Conservation (phyloP, 1,140 invertebrate genomes). For the Listronotus bonariensis region DNA sequence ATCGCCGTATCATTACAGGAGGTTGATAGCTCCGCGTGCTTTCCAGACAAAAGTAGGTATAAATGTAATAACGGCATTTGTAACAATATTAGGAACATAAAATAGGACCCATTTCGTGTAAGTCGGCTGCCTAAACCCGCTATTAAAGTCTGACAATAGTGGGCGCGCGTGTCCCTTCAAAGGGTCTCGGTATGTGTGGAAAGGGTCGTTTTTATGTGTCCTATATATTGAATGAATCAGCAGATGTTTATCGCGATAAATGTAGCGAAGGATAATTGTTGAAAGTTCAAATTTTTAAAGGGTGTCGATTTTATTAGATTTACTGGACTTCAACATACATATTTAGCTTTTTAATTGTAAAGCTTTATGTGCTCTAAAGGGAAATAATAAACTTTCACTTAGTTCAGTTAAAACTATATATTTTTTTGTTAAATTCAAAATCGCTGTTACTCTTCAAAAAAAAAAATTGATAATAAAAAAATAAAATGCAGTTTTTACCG, state of each 20-base stretch:
- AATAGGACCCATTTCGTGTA: slow-evolving; percentile 21
- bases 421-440: too few relatives aligned
- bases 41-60: slow-evolving; percentile 24
- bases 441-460: too few relatives aligned
- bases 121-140: slow-evolving; percentile 30
- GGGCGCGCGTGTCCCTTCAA: slow-evolving; percentile 32
- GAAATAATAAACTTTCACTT: too few relatives aligned
- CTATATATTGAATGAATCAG: slow-evolving; percentile 31
- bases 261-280: slow-evolving; percentile 1
- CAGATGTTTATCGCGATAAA: slow-evolving; percentile 31
- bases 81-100: slow-evolving; percentile 36
- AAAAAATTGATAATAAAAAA: too few relatives aligned
- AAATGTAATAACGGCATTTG: too few relatives aligned
- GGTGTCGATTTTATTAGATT: too few relatives aligned
- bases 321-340: too few relatives aligned
- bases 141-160: slow-evolving; percentile 32
- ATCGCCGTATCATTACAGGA: slow-evolving; percentile 6
- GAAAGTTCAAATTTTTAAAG: slow-evolving; percentile 3
- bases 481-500: too few relatives aligned
- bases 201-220: slow-evolving; percentile 4
- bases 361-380: too few relatives aligned
- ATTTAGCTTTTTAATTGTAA: too few relatives aligned
- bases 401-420: too few relatives aligned
- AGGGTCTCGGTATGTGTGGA: slow-evolving; percentile 12
- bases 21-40: slow-evolving; percentile 6